These are phyloP conservation scores for Marcusenius ussheri DNA, from an alignment of 2,113 vertebrate genomes.

Conservation along the genomic window DNA sequence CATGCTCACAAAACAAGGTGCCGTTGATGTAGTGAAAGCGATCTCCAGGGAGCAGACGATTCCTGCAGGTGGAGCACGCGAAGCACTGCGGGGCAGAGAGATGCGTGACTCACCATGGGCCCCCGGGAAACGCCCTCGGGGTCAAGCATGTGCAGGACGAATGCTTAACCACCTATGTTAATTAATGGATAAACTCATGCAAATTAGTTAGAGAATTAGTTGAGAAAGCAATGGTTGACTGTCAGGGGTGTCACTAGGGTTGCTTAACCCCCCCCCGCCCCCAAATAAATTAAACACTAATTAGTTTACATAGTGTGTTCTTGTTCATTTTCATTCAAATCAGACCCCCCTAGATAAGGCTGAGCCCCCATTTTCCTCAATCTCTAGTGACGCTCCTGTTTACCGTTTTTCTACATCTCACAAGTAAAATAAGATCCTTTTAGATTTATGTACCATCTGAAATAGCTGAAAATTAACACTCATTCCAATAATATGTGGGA, in stretches of 20 bases:
- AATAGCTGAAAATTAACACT: slow-evolving; percentile 33
- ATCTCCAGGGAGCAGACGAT: slow-evolving; percentile 95
- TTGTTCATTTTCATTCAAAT: background rate
- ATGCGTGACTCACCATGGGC: slow-evolving; percentile 8
- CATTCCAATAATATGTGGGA: slow-evolving; percentile 78
- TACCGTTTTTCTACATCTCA: background rate
- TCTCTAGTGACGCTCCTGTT: background rate
- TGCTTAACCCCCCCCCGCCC: background rate
- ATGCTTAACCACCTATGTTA: background rate
- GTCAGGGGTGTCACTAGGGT: background rate
- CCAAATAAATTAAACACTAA: background rate
- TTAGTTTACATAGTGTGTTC: background rate
- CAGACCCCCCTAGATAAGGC: background rate
- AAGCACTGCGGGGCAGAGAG: slow-evolving; percentile 75
- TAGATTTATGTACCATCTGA: background rate
- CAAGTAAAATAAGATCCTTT: slow-evolving; percentile 6
- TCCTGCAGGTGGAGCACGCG: slow-evolving; percentile 99
- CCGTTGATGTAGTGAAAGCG: slow-evolving; percentile 99
- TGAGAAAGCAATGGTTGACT: background rate
- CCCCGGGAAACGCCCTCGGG: background rate
- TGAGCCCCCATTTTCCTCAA: background rate
- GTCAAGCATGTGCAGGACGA: background rate
- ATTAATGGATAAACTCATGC: background rate
- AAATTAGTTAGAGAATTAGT: background rate
- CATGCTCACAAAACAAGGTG: slow-evolving; percentile 99